Evolutionary conservation across 2,888 invertebrate genomes (phyloP), one percentile per base, ranked within the genome.

Genomic region (Chamaedrilus cognettii): DNA sequence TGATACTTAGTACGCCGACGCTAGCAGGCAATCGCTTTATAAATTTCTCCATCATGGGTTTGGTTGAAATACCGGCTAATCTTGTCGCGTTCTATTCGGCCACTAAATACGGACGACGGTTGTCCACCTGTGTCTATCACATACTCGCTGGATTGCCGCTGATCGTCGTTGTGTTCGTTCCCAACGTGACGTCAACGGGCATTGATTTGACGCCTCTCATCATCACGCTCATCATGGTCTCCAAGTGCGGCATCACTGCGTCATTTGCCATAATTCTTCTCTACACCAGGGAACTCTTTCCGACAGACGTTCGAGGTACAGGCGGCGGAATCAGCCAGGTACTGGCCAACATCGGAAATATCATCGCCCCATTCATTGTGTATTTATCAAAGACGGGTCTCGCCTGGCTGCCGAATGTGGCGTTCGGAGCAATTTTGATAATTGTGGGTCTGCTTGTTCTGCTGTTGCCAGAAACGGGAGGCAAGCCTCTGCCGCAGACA

Each of bases 1-100:
- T 80, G 55, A 76, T 77, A 65, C 66, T 80, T 61, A 72, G 74
- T 1, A 74, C 79, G 0, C 74, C 79, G 1, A 70, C 68, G 15
- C 66, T 79, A 31, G 76, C 76, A 15, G 78, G 78, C 4, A 72
- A 79, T 66, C 64, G 78, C 5, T 77, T 75, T 60, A 34, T 80
- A 19, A 80, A 78, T 70, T 78, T 77, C 65, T 72, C 77, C 42
- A 69, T 79, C 15, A 74, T 73, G 11, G 76, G 73, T 2, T 11
- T 78, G 3, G 76, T 77, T 1, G 79, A 79, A 60, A 67, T 76
- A n/a, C 77, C 78, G 0, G 77, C 77, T 5, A 35, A 26, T 51
- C 28, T 62, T 30, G 51, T 62, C n/a, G 62, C 62, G 30, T 51
- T 62, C 42, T 62, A 51, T 51, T 32, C 50, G n/a, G 33, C 62